Evolutionary conservation across 2,113 vertebrate genomes (phyloP).

Genomic region (Hemiscyllium ocellatum): DNA sequence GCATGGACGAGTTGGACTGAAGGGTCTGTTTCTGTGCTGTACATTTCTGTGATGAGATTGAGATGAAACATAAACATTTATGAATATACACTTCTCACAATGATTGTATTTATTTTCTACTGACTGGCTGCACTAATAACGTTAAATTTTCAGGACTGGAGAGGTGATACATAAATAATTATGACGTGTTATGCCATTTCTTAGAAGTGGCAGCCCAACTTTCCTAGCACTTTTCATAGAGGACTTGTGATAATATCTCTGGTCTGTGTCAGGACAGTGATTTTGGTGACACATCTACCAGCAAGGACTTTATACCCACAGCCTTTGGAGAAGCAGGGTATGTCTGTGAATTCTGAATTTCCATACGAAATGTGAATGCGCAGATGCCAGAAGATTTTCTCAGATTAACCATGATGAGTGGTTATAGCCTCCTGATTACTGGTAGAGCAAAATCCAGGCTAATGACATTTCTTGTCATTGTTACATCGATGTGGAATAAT

Average conservation of each 20-base stretch:
- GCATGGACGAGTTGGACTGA: too few species aligned
- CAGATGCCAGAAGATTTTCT: neutral
- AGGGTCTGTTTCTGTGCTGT: too few species aligned
- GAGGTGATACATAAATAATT: neutral
- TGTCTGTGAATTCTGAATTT: neutral
- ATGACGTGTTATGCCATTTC: neutral
- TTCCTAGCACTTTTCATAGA: neutral
- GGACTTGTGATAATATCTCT: neutral
- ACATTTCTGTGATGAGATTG: neutral
- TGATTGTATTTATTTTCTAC: neutral
- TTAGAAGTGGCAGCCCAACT: neutral
- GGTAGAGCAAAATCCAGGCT: neutral
- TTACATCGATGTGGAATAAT: neutral
- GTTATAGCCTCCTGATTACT: neutral
- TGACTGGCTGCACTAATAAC: neutral
- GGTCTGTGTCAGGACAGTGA: neutral
- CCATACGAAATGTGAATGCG: neutral
- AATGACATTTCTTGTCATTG: neutral
- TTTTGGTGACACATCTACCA: neutral
- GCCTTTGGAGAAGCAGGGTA: neutral
- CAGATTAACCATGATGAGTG: neutral
- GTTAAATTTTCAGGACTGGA: neutral
- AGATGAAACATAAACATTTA: neutral
- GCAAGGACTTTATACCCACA: too few species aligned
- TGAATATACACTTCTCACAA: neutral